phyloP scores from a whole-genome alignment of 2,113 vertebrate species.

The Planiliza haematocheilus region DNA sequence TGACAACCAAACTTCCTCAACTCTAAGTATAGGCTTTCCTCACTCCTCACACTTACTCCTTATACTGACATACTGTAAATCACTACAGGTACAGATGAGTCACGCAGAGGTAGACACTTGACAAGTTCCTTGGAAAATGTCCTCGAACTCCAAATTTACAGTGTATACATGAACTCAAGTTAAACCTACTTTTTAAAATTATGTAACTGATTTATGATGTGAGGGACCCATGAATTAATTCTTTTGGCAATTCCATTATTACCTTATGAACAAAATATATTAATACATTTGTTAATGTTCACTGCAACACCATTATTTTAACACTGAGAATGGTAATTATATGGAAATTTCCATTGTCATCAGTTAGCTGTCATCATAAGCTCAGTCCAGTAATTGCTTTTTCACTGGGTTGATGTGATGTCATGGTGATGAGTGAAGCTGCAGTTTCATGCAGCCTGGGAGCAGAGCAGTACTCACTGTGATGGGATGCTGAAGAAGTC shows the following conservation, averaged over 20 bases:
- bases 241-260: conserved; percentile 31
- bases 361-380: conserved; percentile 60
- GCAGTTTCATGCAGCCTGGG: conserved; percentile 8
- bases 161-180: neutral
- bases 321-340: conserved; percentile 62
- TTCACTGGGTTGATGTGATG: conserved; percentile 21
- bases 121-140: neutral
- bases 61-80: conserved; percentile 20
- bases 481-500: conserved; percentile 8
- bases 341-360: conserved; percentile 66
- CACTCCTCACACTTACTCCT: no score
- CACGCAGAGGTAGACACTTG: conserved; percentile 4
- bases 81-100: conserved; percentile 12
- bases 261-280: conserved; percentile 8
- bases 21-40: no score
- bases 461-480: neutral
- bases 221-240: neutral
- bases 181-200: neutral
- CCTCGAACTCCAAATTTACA: neutral
- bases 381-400: conserved; percentile 60
- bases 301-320: neutral
- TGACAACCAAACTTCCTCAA: no score
- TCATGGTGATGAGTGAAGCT: conserved; percentile 37
- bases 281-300: conserved; percentile 45
- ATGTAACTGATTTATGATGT: neutral